Conservation (phyloP, 2,797 vertebrate species). For the Okamejei kenojei region DNA sequence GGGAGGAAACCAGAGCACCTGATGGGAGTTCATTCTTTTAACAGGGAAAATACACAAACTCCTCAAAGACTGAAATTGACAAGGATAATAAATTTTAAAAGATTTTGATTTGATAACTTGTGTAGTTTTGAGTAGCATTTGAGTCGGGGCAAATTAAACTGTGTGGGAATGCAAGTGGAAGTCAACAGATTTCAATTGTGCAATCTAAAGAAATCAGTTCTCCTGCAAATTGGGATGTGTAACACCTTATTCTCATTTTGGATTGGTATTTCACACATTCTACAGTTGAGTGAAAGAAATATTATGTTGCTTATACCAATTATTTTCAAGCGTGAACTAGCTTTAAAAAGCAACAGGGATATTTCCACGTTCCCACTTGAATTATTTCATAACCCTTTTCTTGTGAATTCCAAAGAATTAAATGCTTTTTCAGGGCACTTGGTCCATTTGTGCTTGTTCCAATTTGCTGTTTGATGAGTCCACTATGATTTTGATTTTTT, state of each 20-base stretch:
- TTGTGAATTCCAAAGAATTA: background rate
- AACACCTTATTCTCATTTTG: background rate
- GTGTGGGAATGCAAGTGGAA: background rate
- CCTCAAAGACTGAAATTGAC: too few relatives aligned
- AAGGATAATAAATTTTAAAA: too few relatives aligned
- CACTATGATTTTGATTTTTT: background rate
- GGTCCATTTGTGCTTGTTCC: background rate
- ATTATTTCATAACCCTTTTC: background rate
- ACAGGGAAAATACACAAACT: too few relatives aligned
- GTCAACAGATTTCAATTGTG: background rate
- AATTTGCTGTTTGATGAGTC: background rate
- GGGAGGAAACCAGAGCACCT: too few relatives aligned
- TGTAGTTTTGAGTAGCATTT: background rate
- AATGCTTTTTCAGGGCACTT: background rate
- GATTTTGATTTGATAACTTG: background rate
- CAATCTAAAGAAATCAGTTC: background rate
- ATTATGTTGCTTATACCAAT: background rate
- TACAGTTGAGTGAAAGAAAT: background rate
- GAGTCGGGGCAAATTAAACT: background rate
- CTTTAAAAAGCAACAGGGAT: background rate
- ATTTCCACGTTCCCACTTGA: background rate
- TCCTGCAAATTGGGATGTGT: background rate
- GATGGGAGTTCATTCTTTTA: too few relatives aligned
- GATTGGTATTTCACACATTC: too few relatives aligned
- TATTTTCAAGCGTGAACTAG: background rate